A percentile compares a stretch with the other conserved stretches of the same genome.
phyloP scores from a whole-genome alignment of 2,888 invertebrate species.

The Stenolophus ochropezus region DNA sequence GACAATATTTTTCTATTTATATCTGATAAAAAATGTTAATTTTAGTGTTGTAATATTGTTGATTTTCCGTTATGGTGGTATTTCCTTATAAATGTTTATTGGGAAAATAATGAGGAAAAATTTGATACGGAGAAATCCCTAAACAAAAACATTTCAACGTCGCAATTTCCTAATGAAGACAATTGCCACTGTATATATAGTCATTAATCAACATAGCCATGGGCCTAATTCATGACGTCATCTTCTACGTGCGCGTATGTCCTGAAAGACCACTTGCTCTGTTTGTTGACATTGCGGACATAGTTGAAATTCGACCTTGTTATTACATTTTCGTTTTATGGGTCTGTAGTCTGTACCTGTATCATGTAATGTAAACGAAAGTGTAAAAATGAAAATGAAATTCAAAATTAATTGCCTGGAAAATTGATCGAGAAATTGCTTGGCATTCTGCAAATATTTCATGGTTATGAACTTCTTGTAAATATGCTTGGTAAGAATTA shows the following conservation, averaged over 20 bases:
- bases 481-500: too few species aligned
- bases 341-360: too few species aligned
- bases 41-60: too few species aligned
- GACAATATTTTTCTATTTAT: too few species aligned
- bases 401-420: slow-evolving; percentile 1
- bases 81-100: too few species aligned
- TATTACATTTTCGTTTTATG: not conserved
- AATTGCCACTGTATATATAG: slow-evolving; percentile 1
- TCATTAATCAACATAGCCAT: slow-evolving; percentile 10
- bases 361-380: slow-evolving; percentile 1
- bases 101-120: too few species aligned
- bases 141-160: not conserved
- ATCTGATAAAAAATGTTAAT: too few species aligned
- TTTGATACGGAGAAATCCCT: not conserved
- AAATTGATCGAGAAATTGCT: not conserved
- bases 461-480: too few species aligned
- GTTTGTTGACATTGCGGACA: not conserved
- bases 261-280: not conserved
- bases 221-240: slow-evolving; percentile 15
- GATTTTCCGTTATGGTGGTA: too few species aligned
- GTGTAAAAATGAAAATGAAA: slow-evolving; percentile 18
- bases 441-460: not conserved
- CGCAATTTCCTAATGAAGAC: slow-evolving; percentile 4
- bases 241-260: not conserved
- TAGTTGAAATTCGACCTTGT: not conserved